phyloP scores from a whole-genome alignment of 2,888 invertebrate genomes.

The Parnassius glacialis region DNA sequence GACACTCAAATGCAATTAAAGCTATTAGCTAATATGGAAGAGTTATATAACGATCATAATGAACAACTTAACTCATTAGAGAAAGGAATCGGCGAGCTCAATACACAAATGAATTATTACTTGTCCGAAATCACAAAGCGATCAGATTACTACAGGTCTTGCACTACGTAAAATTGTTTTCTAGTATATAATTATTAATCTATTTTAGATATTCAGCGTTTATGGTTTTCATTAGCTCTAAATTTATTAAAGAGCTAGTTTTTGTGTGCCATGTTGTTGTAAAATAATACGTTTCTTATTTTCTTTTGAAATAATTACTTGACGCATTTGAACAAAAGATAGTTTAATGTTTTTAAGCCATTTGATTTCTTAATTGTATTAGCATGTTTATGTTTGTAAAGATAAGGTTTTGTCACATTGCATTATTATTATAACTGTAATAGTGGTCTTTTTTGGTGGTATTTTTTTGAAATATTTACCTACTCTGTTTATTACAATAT shows the following conservation, averaged over 20 bases:
- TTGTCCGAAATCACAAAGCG: conserved; percentile 82
- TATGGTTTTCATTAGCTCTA: conserved; percentile 7
- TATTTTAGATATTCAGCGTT: not conserved
- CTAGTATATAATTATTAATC: not conserved
- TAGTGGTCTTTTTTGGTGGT: not conserved
- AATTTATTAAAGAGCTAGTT: not conserved
- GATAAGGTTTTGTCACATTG: too few relatives aligned
- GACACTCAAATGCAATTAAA: conserved; percentile 88
- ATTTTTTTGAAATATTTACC: conserved; percentile 4
- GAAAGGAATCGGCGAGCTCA: conserved; percentile 82
- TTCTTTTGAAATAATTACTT: not conserved
- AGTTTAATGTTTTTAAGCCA: too few relatives aligned
- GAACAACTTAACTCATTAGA: conserved; percentile 81
- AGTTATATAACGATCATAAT: conserved; percentile 84
- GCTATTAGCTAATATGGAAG: conserved; percentile 86
- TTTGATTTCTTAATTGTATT: too few relatives aligned
- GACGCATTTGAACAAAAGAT: too few relatives aligned
- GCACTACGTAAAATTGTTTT: conserved; percentile 60
- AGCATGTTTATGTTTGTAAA: too few relatives aligned
- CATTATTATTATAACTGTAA: not conserved
- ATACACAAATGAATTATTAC: conserved; percentile 83
- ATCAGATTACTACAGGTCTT: conserved; percentile 83
- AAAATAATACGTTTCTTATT: conserved; percentile 3
- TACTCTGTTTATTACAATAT: not conserved
- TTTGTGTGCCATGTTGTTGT: conserved; percentile 27